Evolutionary conservation across 2,888 invertebrate genomes (phyloP), one percentile per base, ranked within the genome.

Genomic region (Frankliniella fusca): DNA sequence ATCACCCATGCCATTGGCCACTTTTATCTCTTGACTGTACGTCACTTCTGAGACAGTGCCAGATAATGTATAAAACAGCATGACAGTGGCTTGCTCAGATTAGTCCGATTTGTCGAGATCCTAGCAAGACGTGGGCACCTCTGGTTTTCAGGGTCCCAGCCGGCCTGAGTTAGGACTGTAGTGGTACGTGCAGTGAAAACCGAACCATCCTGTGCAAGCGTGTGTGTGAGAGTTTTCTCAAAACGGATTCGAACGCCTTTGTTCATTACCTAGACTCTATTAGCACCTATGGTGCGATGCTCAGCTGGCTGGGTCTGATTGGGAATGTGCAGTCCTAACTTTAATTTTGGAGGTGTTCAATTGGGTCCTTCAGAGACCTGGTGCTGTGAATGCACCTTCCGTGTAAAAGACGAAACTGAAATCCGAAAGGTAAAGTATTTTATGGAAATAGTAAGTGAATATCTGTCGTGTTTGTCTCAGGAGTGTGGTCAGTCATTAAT

Each of bases 401-500:
- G 70, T 76, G 23, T 76, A 76, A 76, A 27, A 76, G 70, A 76
- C 70, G 70, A 76, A 76, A 76, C 70, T 76, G 70, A 76, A 76
- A 76, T 23, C 27, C 70, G 70, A 23, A 23, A 76, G 70, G 70
- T 76, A 76, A 76, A 76, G 70, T 76, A 76, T 76, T 76, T 27
- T 76, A 8, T 76, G 70, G 8, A 23, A 27, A 76, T 12, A 27
- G 70, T 76, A 76, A 76, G 70, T 76, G n/a, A 12, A 27, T 76
- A 23, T 61, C n/a, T 18, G n/a, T 76, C 27, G 70, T 76, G 70
- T 23, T 76, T 76, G 70, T 76, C 70, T 27, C 12, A 27, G 70
- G 70, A 76, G 10, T 76, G 27, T 23, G 23, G 70, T 27, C 27
- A 81, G 10, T 81, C 83, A 82, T 83, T 83, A 70, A 81, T 81